A percentile compares a stretch with the other conserved stretches of the same genome.
phyloP scores from a whole-genome alignment of 2,113 vertebrate genomes.

The Pachypanchax playfairii region DNA sequence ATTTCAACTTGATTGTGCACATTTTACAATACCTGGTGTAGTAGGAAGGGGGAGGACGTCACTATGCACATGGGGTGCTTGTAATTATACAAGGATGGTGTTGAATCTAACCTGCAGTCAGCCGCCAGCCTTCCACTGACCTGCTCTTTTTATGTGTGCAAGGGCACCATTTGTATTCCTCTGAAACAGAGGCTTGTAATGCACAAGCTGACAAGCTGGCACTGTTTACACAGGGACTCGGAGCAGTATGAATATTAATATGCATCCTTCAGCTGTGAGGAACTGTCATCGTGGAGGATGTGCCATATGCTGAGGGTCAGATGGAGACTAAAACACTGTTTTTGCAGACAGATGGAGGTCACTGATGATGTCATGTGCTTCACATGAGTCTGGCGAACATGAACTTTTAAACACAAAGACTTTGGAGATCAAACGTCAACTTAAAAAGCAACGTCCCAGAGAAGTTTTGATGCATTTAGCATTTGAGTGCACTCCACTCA shows the following conservation, averaged over 20 bases:
- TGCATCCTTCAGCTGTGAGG: constrained; percentile 41
- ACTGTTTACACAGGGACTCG: constrained; percentile 59
- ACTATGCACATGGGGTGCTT: constrained; percentile 22
- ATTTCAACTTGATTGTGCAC: neutral
- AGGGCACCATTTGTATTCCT: constrained; percentile 75
- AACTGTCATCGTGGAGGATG: constrained; percentile 49
- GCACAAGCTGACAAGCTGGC: constrained; percentile 60
- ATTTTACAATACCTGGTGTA: neutral
- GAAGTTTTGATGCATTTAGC: neutral
- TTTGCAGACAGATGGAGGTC: constrained; percentile 57
- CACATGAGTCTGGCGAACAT: constrained; percentile 3
- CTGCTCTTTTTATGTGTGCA: constrained; percentile 58
- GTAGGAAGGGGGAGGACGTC: neutral
- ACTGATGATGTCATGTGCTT: constrained; percentile 49
- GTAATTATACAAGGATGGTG: constrained; percentile 60
- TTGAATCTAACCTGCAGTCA: constrained; percentile 63
- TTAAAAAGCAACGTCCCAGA: neutral
- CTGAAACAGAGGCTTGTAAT: constrained; percentile 45
- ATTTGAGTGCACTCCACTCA: neutral
- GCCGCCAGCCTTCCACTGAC: constrained; percentile 58
- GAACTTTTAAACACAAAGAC: constrained; percentile 10
- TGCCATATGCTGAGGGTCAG: constrained; percentile 54
- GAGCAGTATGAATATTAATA: constrained; percentile 71
- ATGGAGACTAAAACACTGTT: constrained; percentile 26
- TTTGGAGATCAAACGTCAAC: constrained; percentile 1